Conservation (phyloP, 2,797 vertebrate species). For the Schizopygopsis malacanthus region DNA sequence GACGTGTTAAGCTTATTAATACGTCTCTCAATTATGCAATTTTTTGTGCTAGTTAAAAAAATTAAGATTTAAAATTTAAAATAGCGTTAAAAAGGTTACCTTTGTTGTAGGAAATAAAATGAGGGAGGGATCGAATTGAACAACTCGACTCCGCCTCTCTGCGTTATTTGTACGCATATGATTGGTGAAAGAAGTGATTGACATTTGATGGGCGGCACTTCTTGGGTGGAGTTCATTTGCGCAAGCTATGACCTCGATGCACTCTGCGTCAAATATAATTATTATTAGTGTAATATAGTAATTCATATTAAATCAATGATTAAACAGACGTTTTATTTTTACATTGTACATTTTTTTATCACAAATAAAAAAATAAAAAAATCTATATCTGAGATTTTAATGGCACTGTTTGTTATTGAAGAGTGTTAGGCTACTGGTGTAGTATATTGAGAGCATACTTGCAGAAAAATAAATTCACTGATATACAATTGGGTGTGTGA, state of each 20-base stretch:
- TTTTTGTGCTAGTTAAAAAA: neutral
- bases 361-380: neutral
- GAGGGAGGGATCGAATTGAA: neutral
- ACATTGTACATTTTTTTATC: neutral
- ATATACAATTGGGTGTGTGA: neutral
- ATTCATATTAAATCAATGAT: neutral
- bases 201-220: neutral
- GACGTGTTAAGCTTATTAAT: neutral
- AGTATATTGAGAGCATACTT: neutral
- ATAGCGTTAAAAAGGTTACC: neutral
- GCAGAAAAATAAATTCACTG: neutral
- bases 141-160: neutral
- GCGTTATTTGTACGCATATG: slow-evolving; percentile 8
- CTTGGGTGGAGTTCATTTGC: neutral
- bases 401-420: neutral
- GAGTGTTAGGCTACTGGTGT: neutral
- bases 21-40: no score
- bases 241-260: neutral
- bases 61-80: neutral
- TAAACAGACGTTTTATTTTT: no score
- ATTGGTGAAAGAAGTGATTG: slow-evolving; percentile 23
- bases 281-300: neutral
- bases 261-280: neutral
- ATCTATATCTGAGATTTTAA: neutral
- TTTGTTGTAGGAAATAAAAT: neutral